phyloP scores from a whole-genome alignment of 2,888 invertebrate species.

The Biston stratarius region DNA sequence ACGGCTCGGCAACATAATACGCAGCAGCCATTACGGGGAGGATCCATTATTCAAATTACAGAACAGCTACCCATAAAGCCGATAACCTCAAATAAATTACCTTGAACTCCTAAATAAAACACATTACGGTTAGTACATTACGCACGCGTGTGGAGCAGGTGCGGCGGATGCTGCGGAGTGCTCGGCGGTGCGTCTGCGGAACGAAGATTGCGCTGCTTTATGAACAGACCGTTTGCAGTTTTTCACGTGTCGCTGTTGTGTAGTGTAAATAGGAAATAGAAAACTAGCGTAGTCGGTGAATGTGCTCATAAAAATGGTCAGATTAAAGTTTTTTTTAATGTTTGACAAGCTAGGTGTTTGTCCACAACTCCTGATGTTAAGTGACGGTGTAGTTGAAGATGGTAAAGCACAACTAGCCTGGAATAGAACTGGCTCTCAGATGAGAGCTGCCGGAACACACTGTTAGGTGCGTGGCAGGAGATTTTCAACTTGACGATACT shows the following conservation, averaged over 20 bases:
- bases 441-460: too few relatives aligned
- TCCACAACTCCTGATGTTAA: too few relatives aligned
- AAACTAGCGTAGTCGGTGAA: neutral
- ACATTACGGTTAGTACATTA: conserved; percentile 24
- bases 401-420: too few relatives aligned
- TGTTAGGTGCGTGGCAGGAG: too few relatives aligned
- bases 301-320: neutral
- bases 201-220: conserved; percentile 26
- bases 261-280: conserved; percentile 13
- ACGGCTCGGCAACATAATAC: conserved; percentile 18
- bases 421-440: too few relatives aligned
- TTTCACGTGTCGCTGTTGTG: conserved; percentile 13
- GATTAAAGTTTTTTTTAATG: too few relatives aligned
- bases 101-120: conserved; percentile 36
- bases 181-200: conserved; percentile 15
- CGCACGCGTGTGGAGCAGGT: conserved; percentile 15
- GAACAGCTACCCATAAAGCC: conserved; percentile 32
- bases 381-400: too few relatives aligned
- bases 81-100: conserved; percentile 38
- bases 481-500: too few relatives aligned
- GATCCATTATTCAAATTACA: conserved; percentile 38
- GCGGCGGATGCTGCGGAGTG: conserved; percentile 25
- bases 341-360: too few relatives aligned
- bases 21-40: conserved; percentile 18
- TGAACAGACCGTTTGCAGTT: conserved; percentile 24